Evolutionary conservation across 2,113 vertebrate genomes (phyloP).

Genomic region (Brienomyrus brachyistius): DNA sequence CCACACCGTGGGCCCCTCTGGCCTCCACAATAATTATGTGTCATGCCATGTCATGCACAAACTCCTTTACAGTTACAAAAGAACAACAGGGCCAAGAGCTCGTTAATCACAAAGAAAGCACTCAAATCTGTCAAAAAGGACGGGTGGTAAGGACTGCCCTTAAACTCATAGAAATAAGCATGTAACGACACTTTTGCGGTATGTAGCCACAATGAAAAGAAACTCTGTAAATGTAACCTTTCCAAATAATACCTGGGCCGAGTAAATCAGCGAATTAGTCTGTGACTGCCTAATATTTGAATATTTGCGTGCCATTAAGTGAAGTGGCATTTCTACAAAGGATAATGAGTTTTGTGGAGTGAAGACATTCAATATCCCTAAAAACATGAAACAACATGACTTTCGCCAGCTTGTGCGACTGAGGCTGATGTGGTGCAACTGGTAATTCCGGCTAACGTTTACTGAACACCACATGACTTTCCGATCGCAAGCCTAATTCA

Average conservation of each 20-base stretch:
- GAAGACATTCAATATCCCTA: neutral
- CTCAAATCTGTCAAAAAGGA: neutral
- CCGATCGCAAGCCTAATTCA: neutral
- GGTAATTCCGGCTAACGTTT: constrained; percentile 3
- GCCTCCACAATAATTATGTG: neutral
- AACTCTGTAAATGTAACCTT: neutral
- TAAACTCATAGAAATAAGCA: neutral
- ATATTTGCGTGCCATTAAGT: neutral
- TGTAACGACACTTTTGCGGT: neutral
- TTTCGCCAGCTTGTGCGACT: neutral
- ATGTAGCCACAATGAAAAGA: neutral
- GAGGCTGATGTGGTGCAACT: neutral
- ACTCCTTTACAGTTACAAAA: neutral
- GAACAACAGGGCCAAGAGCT: neutral
- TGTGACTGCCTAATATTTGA: neutral
- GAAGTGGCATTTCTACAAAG: neutral
- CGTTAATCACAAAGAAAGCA: neutral
- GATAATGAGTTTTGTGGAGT: neutral
- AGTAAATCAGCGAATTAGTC: neutral
- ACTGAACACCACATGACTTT: constrained; percentile 4
- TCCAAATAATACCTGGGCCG: neutral
- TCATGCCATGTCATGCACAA: neutral
- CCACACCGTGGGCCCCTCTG: neutral
- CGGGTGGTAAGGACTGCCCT: neutral
- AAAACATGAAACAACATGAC: neutral